phyloP scores from a whole-genome alignment of 2,888 invertebrate species.

The Dorcus parallelipipedus region DNA sequence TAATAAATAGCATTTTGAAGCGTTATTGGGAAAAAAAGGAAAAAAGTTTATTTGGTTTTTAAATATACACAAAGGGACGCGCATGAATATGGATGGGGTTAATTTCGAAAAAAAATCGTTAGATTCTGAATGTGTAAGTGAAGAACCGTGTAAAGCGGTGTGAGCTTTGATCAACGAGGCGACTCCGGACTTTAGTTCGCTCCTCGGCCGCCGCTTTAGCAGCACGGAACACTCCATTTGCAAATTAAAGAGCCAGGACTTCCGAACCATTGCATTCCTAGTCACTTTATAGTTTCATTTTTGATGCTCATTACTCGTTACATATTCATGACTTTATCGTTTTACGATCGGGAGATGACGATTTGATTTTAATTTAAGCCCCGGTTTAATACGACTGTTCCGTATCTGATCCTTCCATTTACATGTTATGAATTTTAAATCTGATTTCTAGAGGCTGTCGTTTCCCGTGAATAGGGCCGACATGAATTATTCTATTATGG shows the following conservation, averaged over 20 bases:
- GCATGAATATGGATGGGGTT: too few relatives aligned
- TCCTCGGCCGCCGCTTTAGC: conserved; percentile 36
- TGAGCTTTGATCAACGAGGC: conserved; percentile 37
- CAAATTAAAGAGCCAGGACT: conserved; percentile 47
- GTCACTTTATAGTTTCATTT: conserved; percentile 39
- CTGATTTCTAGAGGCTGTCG: not conserved
- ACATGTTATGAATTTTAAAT: conserved; percentile 22
- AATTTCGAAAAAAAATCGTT: not conserved
- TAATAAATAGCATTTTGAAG: too few relatives aligned
- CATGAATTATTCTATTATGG: conserved; percentile 1
- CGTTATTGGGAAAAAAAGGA: too few relatives aligned
- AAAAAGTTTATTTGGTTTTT: too few relatives aligned
- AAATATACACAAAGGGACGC: too few relatives aligned
- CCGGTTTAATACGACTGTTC: conserved; percentile 19
- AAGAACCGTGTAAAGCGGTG: conserved; percentile 17
- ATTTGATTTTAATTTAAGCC: conserved; percentile 23
- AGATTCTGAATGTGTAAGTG: conserved; percentile 5
- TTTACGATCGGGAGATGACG: conserved; percentile 16
- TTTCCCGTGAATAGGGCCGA: not conserved
- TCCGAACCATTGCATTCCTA: conserved; percentile 43
- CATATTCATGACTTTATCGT: conserved; percentile 38
- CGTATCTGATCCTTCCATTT: conserved; percentile 23
- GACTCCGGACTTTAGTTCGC: conserved; percentile 27
- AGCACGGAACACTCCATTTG: conserved; percentile 43
- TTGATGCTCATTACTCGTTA: conserved; percentile 34